Evolutionary conservation across 2,113 vertebrate genomes (phyloP).

Genomic region (Egretta garzetta): DNA sequence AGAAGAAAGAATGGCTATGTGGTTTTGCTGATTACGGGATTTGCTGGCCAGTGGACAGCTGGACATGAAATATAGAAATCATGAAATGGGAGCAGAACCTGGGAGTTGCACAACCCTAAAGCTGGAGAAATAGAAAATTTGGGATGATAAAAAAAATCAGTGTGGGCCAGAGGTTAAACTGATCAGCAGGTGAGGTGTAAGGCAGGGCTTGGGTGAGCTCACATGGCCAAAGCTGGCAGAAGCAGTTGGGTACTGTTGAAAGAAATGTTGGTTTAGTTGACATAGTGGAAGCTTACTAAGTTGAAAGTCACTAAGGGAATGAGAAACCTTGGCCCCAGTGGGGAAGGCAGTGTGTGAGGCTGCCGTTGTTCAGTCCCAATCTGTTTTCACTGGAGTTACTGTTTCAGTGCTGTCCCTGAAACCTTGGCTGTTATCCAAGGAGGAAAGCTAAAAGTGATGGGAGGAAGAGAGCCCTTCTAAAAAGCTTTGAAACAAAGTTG

Average conservation of each 20-base stretch:
- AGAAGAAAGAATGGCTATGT: not conserved
- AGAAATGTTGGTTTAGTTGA: slow-evolving; percentile 50
- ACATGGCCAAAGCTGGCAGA: not conserved
- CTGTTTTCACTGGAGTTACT: slow-evolving; percentile 65
- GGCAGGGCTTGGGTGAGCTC: not conserved
- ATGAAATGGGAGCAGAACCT: not conserved
- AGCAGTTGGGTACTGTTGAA: not conserved
- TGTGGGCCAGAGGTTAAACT: not conserved
- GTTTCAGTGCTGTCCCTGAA: slow-evolving; percentile 58
- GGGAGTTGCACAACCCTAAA: not conserved
- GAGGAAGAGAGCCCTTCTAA: not conserved
- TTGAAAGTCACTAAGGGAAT: slow-evolving; percentile 23
- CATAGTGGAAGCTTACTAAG: not conserved
- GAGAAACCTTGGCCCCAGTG: slow-evolving; percentile 37
- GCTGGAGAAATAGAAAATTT: not conserved
- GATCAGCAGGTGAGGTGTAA: not conserved
- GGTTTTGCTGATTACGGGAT: not conserved
- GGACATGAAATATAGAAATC: not conserved
- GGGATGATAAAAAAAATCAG: not conserved
- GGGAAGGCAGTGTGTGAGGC: not conserved
- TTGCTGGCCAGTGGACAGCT: not conserved
- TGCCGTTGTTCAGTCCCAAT: slow-evolving; percentile 43
- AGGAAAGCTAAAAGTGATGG: not conserved
- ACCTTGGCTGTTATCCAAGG: slow-evolving; percentile 51
- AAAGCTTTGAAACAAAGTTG: slow-evolving; percentile 37